Conservation (phyloP, 2,888 invertebrate species). For the Macaria notata region DNA sequence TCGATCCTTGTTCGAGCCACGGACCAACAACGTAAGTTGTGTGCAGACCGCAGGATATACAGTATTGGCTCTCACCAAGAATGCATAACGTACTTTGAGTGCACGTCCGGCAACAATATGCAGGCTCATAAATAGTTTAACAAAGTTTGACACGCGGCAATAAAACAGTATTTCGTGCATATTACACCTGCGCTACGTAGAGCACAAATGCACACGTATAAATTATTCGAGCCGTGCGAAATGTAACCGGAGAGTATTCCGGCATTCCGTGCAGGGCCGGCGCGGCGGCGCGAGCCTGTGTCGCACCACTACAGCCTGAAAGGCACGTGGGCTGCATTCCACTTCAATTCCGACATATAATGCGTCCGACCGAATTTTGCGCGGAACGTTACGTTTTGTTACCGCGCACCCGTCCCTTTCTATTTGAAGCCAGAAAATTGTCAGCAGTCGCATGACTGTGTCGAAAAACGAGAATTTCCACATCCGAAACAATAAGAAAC, state of each 20-base stretch:
- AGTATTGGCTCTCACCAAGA: not conserved
- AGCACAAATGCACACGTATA: constrained; percentile 40
- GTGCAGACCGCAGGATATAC: not conserved
- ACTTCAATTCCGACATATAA: constrained; percentile 57
- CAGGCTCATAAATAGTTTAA: constrained; percentile 21
- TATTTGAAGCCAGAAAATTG: constrained; percentile 30
- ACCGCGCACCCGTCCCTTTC: constrained; percentile 25
- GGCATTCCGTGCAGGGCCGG: constrained; percentile 64
- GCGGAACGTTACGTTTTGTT: constrained; percentile 44
- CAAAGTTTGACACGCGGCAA: constrained; percentile 19
- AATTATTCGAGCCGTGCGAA: constrained; percentile 60
- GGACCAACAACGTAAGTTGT: not conserved
- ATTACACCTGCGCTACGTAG: constrained; percentile 22
- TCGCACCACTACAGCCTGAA: constrained; percentile 46
- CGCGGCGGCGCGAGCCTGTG: constrained; percentile 39
- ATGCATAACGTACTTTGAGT: constrained; percentile 1
- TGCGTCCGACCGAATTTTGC: constrained; percentile 51
- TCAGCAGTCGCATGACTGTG: constrained; percentile 32
- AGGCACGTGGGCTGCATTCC: constrained; percentile 65
- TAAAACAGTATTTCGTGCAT: constrained; percentile 22
- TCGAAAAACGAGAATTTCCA: constrained; percentile 34
- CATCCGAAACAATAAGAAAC: constrained; percentile 31
- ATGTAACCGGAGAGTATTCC: constrained; percentile 59
- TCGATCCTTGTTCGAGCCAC: too few species aligned
- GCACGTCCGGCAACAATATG: constrained; percentile 15